Base-by-base conservation (phyloP, 2,888 invertebrate genomes). In the Lasioglossum zephyrum region DNA sequence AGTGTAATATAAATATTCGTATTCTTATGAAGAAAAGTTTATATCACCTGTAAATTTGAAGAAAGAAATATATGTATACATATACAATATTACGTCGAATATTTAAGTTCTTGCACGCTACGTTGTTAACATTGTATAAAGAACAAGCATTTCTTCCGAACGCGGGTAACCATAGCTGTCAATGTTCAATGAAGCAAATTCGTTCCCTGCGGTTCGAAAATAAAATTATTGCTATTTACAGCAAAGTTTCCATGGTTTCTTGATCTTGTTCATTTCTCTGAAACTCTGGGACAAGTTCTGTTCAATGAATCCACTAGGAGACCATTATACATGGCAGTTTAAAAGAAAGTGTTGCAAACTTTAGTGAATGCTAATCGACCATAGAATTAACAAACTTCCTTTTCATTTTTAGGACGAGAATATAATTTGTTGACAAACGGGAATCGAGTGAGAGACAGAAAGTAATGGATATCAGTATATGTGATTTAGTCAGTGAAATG, bases 321-420 rank as follows among this genome's bases (percentile, higher is more conserved):
- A 36, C 3, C 36, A 63, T 63, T 31, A 63, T 4, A 16, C 26
- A 13, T 4, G 13, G 4, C 26, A 31, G 26, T 16, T 63, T 63
- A 16, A 63, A 16, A 16, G 13, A 26, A 16, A n/a, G 16, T 11
- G 41, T 39, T 69, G 22, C 11, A 69, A 22, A 39, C 9, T 69
- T 4, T 4, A 11, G 41, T n/a, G n/a, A 41, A 69, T 22, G 11
- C 39, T 18, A 2, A 53, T 57, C 49, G 16, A 11, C 47, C n/a
- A 22, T 53, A 26, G 6, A 18, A 81, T 78, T 84, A 57, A 86
- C 66, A 2, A 60, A 26, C n/a, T 13, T 78, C 31, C 57, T 69
- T 85, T 44, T 83, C 73, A 76, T 77, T 89, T 89, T 85, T 89
- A 89, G 89, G 82, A 78, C 60, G 41, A 26, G 47, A 9, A 26